Conservation (phyloP, 2,797 vertebrate species). For the Eurystomus glaucurus region DNA sequence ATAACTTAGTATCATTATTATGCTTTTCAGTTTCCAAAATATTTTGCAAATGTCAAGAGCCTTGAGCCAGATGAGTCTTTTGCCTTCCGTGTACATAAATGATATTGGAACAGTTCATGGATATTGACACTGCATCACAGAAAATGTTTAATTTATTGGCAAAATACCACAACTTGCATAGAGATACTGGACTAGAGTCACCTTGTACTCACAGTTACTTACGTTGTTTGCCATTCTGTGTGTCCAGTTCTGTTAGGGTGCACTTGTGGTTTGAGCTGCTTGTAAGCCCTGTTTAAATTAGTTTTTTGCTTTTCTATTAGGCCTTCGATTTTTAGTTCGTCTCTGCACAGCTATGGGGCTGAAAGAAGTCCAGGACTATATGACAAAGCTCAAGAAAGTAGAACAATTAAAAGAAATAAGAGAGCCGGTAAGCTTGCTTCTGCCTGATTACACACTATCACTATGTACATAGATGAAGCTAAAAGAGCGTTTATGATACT, state of each 20-base stretch:
- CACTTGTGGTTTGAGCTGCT: neutral
- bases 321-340: conserved; percentile 94
- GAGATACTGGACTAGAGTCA: neutral
- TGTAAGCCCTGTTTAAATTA: neutral
- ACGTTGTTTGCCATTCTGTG: neutral
- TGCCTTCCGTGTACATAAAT: neutral
- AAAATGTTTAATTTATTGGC: neutral
- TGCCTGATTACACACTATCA: neutral
- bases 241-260: neutral
- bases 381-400: conserved; percentile 93
- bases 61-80: neutral
- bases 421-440: conserved; percentile 89
- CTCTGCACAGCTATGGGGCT: conserved; percentile 95
- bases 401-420: conserved; percentile 96
- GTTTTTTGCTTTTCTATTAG: conserved; percentile 79
- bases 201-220: neutral
- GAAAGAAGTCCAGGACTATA: conserved; percentile 95
- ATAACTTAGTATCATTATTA: neutral
- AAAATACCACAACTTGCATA: neutral
- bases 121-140: neutral
- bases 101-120: neutral
- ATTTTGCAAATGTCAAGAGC: neutral
- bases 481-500: neutral
- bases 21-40: neutral
- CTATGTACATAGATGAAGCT: neutral